Conservation (phyloP, 2,113 vertebrate genomes). For the Chamaetylas fuelleborni region DNA sequence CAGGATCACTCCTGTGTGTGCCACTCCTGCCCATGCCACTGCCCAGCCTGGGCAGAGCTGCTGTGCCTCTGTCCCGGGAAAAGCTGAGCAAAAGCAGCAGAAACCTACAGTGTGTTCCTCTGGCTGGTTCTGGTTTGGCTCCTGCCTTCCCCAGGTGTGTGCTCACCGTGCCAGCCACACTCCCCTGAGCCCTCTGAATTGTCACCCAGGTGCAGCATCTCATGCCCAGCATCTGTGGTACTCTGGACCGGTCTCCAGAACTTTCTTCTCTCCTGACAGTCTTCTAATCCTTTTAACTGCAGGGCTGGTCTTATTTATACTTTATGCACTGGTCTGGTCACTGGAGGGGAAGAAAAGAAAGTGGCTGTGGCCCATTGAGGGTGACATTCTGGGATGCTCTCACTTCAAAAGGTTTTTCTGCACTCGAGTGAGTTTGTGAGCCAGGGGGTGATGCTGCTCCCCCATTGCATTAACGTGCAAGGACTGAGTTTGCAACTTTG, state of each 20-base stretch:
- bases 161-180: accelerated
- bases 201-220: background rate
- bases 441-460: background rate
- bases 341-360: background rate
- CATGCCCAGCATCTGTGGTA: background rate
- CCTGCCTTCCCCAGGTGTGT: background rate
- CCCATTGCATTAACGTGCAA: background rate
- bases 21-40: no score
- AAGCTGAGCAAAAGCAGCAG: background rate
- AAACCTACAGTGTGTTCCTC: background rate
- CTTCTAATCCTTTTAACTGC: background rate
- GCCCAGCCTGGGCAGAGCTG: background rate
- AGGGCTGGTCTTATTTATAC: background rate
- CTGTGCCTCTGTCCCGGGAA: background rate
- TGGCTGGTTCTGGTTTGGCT: background rate
- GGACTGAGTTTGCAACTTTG: background rate
- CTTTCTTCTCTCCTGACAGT: background rate
- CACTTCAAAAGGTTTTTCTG: background rate
- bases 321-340: background rate
- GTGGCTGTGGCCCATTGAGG: background rate
- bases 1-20: background rate
- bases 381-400: background rate
- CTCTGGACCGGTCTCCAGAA: no score
- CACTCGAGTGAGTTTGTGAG: background rate
- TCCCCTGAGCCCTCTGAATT: background rate